phyloP scores from a whole-genome alignment of 2,113 vertebrate species.

The Protobothrops flavoviridis region DNA sequence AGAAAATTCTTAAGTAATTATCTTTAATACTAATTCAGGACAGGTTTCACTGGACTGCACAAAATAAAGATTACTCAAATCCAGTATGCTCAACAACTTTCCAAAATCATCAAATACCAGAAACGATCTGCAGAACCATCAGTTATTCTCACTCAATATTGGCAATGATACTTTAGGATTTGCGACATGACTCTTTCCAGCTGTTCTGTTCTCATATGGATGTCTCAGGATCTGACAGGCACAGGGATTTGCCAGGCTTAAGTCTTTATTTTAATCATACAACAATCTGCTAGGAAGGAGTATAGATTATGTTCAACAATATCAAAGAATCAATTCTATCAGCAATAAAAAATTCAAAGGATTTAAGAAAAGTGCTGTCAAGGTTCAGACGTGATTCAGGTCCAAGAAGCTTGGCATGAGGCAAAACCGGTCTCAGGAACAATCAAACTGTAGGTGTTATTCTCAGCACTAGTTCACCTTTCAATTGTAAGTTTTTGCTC shows the following conservation, averaged over 20 bases:
- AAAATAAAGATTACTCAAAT: background rate
- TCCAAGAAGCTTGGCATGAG: background rate
- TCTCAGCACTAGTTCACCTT: background rate
- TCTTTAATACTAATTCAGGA: background rate
- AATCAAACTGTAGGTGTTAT: background rate
- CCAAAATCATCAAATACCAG: background rate
- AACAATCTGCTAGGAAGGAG: background rate
- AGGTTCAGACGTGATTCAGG: background rate
- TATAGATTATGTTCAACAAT: background rate
- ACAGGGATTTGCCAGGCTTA: background rate
- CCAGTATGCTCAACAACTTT: background rate
- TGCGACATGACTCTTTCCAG: background rate
- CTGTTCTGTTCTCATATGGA: background rate
- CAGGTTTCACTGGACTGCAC: background rate
- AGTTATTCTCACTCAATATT: background rate
- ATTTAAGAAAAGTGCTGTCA: background rate
- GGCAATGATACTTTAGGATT: background rate
- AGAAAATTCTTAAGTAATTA: background rate
- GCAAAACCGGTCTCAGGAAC: background rate
- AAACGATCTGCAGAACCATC: background rate
- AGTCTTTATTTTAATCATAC: background rate
- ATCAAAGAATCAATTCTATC: background rate
- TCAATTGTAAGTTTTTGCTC: background rate
- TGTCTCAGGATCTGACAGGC: background rate
- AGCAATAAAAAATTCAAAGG: background rate